Percentiles rank a stretch among this genome's conserved stretches.
These are phyloP conservation scores for Epizoanthus ramosus DNA, from an alignment of 92 coral and sea anemone species.

Conservation along the genomic window DNA sequence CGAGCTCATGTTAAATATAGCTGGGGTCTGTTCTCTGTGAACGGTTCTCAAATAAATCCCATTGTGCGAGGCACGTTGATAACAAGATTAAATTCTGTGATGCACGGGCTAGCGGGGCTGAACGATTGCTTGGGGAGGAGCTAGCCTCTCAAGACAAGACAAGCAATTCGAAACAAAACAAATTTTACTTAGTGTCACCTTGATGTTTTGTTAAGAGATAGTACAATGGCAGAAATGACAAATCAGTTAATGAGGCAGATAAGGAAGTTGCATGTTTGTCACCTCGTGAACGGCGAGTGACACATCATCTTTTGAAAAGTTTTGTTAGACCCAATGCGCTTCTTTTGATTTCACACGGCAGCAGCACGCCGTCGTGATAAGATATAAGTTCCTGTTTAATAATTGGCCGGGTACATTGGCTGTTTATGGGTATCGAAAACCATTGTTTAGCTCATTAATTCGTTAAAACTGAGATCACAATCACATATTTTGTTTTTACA, in stretches of 20 bases:
- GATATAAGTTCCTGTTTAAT: slow-evolving; percentile 39
- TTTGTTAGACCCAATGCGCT: not conserved
- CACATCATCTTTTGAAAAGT: slow-evolving; percentile 69
- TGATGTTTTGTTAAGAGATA: slow-evolving; percentile 87
- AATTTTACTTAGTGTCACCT: slow-evolving; percentile 79
- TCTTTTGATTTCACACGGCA: slow-evolving; percentile 10
- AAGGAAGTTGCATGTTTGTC: slow-evolving; percentile 71
- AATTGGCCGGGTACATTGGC: slow-evolving; percentile 85
- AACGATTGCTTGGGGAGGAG: slow-evolving; percentile 79
- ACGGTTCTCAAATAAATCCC: slow-evolving; percentile 79
- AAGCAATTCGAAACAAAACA: slow-evolving; percentile 86
- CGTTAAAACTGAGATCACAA: slow-evolving; percentile 64
- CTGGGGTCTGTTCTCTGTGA: slow-evolving; percentile 52
- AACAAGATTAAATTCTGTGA: slow-evolving; percentile 71
- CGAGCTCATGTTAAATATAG: slow-evolving; percentile 63
- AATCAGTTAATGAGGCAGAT: slow-evolving; percentile 77
- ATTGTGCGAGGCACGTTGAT: slow-evolving; percentile 75
- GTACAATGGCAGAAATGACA: slow-evolving; percentile 77
- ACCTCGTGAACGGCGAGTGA: slow-evolving; percentile 64
- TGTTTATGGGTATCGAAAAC: slow-evolving; percentile 71
- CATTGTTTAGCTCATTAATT: slow-evolving; percentile 73
- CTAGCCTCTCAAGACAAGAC: slow-evolving; percentile 75
- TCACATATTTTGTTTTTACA: slow-evolving; percentile 13
- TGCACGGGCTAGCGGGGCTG: slow-evolving; percentile 72
- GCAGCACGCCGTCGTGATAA: not conserved